phyloP scores from a whole-genome alignment of 1,140 invertebrate species.

The Calliphora vicina region DNA sequence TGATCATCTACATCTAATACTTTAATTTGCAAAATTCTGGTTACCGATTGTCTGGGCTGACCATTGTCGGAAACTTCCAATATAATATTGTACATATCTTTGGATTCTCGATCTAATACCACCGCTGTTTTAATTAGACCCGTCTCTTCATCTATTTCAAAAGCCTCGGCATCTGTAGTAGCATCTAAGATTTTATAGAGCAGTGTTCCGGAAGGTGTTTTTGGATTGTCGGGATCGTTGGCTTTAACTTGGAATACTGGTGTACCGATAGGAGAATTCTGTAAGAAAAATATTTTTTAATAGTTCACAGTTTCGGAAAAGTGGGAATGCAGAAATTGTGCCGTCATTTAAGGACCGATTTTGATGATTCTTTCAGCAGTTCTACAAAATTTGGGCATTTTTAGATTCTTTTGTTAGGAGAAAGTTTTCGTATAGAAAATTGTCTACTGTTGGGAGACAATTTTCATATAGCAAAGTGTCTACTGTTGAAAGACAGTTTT shows the following conservation, averaged over 20 bases:
- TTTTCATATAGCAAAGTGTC: too few relatives aligned
- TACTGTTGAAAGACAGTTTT: too few relatives aligned
- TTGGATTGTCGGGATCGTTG: constrained; percentile 80
- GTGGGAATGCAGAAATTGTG: too few relatives aligned
- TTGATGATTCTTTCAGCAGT: too few relatives aligned
- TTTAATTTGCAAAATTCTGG: constrained; percentile 73
- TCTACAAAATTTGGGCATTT: too few relatives aligned
- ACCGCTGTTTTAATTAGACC: constrained; percentile 78
- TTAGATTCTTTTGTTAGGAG: too few relatives aligned
- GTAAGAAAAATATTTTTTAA: constrained; percentile 42
- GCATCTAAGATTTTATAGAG: constrained; percentile 77
- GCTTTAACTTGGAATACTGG: constrained; percentile 81
- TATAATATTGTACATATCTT: constrained; percentile 77
- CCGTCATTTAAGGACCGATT: too few relatives aligned
- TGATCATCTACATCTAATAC: constrained; percentile 83
- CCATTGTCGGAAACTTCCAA: constrained; percentile 79
- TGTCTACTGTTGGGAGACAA: too few relatives aligned
- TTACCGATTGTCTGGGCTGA: constrained; percentile 76
- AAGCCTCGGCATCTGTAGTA: constrained; percentile 71
- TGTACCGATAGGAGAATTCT: constrained; percentile 77
- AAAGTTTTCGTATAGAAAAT: too few relatives aligned
- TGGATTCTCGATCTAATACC: constrained; percentile 75
- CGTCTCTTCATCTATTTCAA: constrained; percentile 72
- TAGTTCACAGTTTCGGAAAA: too few relatives aligned
- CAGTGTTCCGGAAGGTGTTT: constrained; percentile 76